Percentiles rank a stretch among this genome's conserved stretches.
These are phyloP conservation scores for Tangara arthus DNA, from an alignment of 2,797 vertebrate species.

Conservation along the genomic window DNA sequence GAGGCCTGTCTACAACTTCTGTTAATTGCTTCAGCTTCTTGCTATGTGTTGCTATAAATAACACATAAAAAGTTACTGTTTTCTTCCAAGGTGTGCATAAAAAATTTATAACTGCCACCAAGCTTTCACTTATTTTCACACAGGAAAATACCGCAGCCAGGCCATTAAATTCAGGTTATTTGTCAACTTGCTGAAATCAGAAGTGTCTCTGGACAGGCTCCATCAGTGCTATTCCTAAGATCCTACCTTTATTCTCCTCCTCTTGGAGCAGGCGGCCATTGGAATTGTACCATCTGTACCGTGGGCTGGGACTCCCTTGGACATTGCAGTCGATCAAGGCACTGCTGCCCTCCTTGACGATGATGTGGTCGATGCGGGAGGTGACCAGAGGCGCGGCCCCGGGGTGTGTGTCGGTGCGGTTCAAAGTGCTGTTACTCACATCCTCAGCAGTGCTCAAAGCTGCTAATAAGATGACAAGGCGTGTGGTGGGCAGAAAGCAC, in stretches of 20 bases:
- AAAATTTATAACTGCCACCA: background rate
- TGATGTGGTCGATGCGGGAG: slow-evolving; percentile 85
- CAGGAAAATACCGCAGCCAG: background rate
- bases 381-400: slow-evolving; percentile 81
- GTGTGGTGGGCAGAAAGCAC: slow-evolving; percentile 74
- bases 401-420: slow-evolving; percentile 54
- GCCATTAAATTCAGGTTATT: background rate
- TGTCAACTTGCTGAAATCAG: background rate
- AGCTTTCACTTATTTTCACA: background rate
- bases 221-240: background rate
- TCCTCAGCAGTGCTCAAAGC: slow-evolving; percentile 65
- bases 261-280: slow-evolving; percentile 83
- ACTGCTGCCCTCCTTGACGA: slow-evolving; percentile 90
- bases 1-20: background rate
- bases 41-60: background rate
- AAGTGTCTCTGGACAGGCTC: background rate
- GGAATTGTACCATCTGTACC: slow-evolving; percentile 92
- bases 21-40: background rate
- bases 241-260: slow-evolving; percentile 80
- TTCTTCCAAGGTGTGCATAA: background rate
- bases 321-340: slow-evolving; percentile 93
- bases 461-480: slow-evolving; percentile 73
- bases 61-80: background rate
- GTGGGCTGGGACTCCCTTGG: slow-evolving; percentile 86
- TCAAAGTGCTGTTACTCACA: slow-evolving; percentile 74